Evolutionary conservation across 2,888 invertebrate genomes (phyloP), one percentile per base, ranked within the genome.

Genomic region (Xestia ashworthii): DNA sequence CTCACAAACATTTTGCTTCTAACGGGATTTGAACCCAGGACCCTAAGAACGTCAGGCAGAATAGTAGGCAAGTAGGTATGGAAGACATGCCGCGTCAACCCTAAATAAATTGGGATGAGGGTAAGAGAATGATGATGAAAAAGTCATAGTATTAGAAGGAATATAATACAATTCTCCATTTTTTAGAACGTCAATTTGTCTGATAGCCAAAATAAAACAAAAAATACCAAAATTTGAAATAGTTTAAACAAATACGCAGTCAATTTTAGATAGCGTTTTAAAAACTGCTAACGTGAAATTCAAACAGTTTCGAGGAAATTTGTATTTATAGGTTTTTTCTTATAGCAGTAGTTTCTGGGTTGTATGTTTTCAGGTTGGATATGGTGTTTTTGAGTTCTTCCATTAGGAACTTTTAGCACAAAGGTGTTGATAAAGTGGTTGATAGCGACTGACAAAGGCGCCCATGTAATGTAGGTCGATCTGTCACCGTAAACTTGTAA

Each of bases 291-390:
- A 75, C 67, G 62, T 38, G 38, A 11, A 66, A 66, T 66, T 53
- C 32, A 44, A 50, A 81, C 55, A 32, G 22, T 64, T 81, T 81
- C 44, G 48, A 6, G 38, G 41, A 22, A 19, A 80, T 80, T 80
- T 65, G 82, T 76, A 80, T 80, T 76, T 81, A 12, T 3, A 53
- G 0, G 0, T 60, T 16, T 14, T 16, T 16, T 19, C 14, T 14
- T 25, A n/a, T n/a, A 44, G 5, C 25, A 22, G 11, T 4, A 11
- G n/a, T 55, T 11, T 1, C n/a, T 62, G 12, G 19, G 5, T 58
- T 25, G 6, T 14, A 25, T 58, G 3, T 25, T 12, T 25, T 25
- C 14, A 25, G 5, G 25, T 25, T 16, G 58, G 1, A 14, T 5
- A 14, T 25, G 14, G 12, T 58, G 12, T 55, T 55, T 55, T 58